Conservation (phyloP, 37 sponge, comb jelly and placozoan genomes). For the Lycopodina hypogea region DNA sequence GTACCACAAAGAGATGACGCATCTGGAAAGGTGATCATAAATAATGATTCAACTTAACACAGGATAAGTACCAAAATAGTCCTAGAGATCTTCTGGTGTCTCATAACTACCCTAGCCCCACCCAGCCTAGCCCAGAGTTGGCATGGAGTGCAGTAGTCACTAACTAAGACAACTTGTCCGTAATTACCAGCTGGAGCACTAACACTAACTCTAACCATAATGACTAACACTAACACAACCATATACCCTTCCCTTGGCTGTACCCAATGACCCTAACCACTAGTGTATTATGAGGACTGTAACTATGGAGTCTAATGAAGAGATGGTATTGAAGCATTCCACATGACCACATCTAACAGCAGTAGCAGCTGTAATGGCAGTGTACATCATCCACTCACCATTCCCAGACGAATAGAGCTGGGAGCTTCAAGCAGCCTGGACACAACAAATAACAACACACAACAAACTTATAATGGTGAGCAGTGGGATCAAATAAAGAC, state of each 20-base stretch:
- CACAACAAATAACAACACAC: background rate
- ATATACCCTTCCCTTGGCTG: no score
- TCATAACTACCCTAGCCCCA: no score
- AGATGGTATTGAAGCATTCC: background rate
- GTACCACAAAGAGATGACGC: constrained; percentile 81
- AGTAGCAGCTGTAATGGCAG: background rate
- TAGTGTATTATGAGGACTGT: no score
- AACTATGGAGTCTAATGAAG: no score
- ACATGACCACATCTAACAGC: background rate
- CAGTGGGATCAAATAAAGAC: background rate
- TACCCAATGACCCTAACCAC: no score
- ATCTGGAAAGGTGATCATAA: constrained; percentile 51
- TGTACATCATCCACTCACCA: constrained; percentile 26
- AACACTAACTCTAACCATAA: no score
- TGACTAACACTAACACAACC: no score
- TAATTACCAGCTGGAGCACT: no score
- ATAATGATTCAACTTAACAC: background rate
- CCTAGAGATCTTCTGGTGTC: no score
- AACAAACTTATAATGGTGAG: background rate
- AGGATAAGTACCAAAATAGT: background rate
- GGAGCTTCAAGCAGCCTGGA: constrained; percentile 43
- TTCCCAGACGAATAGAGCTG: constrained; percentile 46
- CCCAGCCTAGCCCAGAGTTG: no score
- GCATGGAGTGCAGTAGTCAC: no score
- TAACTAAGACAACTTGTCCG: no score